phyloP scores from a whole-genome alignment of 53 echinoderm and acorn worm species.

The Astropecten irregularis region DNA sequence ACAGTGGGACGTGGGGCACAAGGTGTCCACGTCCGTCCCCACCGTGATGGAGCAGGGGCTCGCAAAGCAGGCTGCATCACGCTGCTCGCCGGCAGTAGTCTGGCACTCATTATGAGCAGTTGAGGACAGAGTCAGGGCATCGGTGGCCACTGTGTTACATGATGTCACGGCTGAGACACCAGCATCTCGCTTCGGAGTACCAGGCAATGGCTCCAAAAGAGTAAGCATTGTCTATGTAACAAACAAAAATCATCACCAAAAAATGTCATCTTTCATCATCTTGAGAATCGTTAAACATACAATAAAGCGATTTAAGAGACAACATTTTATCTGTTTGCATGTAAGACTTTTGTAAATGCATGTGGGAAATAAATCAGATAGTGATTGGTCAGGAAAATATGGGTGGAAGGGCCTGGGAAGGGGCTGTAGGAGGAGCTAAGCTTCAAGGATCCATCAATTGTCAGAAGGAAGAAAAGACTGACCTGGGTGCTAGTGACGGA shows the following conservation, averaged over 20 bases:
- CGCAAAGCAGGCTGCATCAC: constrained; percentile 3
- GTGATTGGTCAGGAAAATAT: too few relatives aligned
- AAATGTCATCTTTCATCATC: neutral
- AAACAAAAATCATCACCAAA: neutral
- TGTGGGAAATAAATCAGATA: too few relatives aligned
- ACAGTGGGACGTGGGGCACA: constrained; percentile 44
- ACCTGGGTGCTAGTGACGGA: constrained; percentile 51
- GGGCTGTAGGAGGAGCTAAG: too few relatives aligned
- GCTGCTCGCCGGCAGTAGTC: neutral
- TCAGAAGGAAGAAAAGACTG: neutral
- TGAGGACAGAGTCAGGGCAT: neutral
- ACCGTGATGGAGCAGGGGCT: constrained; percentile 44
- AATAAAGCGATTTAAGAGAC: too few relatives aligned
- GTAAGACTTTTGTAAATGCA: too few relatives aligned
- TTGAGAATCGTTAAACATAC: too few relatives aligned
- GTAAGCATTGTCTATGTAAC: neutral
- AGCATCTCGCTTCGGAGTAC: constrained; percentile 23
- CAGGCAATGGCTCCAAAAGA: constrained; percentile 7
- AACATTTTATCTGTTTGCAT: too few relatives aligned
- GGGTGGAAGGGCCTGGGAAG: too few relatives aligned
- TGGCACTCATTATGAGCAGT: constrained; percentile 32
- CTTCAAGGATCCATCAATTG: too few relatives aligned
- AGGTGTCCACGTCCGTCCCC: constrained; percentile 51
- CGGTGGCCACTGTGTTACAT: constrained; percentile 1
- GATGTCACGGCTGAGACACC: constrained; percentile 19